Conservation (phyloP, 1,140 invertebrate genomes). For the Polypedilum vanderplanki region DNA sequence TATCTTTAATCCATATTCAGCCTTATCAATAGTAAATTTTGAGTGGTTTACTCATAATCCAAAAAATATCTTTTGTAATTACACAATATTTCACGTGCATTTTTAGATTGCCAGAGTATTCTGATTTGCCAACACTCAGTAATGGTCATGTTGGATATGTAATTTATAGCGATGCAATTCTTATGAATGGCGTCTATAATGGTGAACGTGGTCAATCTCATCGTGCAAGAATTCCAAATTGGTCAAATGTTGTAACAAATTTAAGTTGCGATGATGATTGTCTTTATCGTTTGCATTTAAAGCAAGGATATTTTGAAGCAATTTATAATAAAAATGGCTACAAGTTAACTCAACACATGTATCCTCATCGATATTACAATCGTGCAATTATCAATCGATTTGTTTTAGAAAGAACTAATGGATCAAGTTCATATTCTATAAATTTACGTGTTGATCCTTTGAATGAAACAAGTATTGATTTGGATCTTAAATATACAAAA, state of each 20-base stretch:
- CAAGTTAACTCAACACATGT: constrained; percentile 45
- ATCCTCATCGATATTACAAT: constrained; percentile 46
- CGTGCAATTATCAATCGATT: constrained; percentile 48
- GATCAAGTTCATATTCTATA: not conserved
- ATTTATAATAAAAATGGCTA: constrained; percentile 38
- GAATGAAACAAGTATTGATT: not conserved
- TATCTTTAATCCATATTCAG: too few species aligned
- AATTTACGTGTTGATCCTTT: not conserved
- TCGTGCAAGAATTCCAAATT: constrained; percentile 45
- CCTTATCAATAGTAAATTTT: too few species aligned
- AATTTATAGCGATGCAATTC: constrained; percentile 46
- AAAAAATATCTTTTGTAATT: too few species aligned
- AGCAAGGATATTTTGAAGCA: constrained; percentile 44
- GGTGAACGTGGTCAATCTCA: constrained; percentile 44
- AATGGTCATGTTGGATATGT: constrained; percentile 47
- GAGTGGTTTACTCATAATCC: too few species aligned
- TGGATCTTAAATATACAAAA: not conserved
- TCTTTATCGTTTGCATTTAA: constrained; percentile 44
- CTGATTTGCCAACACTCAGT: constrained; percentile 44
- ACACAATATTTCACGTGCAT: not conserved
- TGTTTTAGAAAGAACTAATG: not conserved
- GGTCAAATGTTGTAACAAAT: constrained; percentile 44
- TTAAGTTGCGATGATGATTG: not conserved
- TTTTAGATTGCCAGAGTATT: not conserved
- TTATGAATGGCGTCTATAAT: constrained; percentile 47